Evolutionary conservation across 2,888 invertebrate genomes (phyloP), one percentile per base, ranked within the genome.

Genomic region (Drosophila anomelani): DNA sequence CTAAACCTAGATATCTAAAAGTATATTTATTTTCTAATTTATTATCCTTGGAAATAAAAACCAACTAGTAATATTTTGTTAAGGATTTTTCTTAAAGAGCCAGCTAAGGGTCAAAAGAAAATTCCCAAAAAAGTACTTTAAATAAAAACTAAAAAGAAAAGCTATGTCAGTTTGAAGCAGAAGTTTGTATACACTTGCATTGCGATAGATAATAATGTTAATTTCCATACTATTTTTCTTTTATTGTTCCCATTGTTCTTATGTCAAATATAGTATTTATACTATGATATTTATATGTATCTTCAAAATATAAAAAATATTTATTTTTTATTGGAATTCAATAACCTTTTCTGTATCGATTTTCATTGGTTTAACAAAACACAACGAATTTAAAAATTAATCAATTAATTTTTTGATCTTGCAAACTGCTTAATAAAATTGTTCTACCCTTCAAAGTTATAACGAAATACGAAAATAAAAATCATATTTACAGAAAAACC

Each of bases 401-500:
- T n/a, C 26, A n/a, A 9, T 7, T 9, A n/a, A n/a, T 9, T n/a
- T 0, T n/a, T 5, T 13, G 13, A 36, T 34, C 15, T 46, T 1
- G 47, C 47, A 6, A 47, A 4, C 29, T 12, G 12, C 12, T 10
- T 4, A 32, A 1, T 5, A 17, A 47, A 47, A 7, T 2, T 7
- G n/a, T n/a, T 17, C 4, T 26, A 46, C 46, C 26, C 46, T 26
- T 4, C 0, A 29, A 32, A 6, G 2, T 6, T 3, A 1, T 12
- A 12, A 17, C 29, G 23, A n/a, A 39, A 13, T 15, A 6, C 1
- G 2, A 10, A 46, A 13, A 9, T 44, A n/a, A 51, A 43, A 44
- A 17, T 46, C 26, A 38, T 51, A 23, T 39, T 61, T 61, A 26
- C 23, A 53, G 36, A 20, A 47, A 39, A 6, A 9, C 32, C 32